phyloP scores from a whole-genome alignment of 1,140 invertebrate species.

The Periplaneta americana region DNA sequence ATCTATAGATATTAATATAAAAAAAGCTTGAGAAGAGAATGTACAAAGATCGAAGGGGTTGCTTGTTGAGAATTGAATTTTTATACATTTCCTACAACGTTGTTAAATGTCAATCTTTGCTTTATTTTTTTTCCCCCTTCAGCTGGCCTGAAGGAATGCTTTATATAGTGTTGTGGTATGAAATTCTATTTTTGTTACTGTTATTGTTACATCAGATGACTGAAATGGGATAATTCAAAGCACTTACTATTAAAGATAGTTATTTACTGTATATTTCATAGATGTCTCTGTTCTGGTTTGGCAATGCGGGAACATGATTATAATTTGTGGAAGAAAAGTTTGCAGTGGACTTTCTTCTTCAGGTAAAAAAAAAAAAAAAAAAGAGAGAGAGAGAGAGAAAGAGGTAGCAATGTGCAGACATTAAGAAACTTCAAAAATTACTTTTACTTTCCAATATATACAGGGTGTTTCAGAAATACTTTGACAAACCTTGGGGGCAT shows the following conservation, averaged over 20 bases:
- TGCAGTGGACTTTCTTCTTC: too few species aligned
- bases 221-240: not conserved
- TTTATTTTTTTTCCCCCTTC: not conserved
- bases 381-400: too few species aligned
- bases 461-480: too few species aligned
- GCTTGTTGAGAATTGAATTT: not conserved
- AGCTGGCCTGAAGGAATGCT: not conserved
- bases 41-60: not conserved
- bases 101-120: not conserved
- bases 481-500: too few species aligned
- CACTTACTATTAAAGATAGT: not conserved
- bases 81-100: not conserved
- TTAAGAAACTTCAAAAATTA: too few species aligned
- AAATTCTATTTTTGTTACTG: not conserved
- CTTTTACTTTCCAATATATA: too few species aligned
- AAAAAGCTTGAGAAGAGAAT: not conserved
- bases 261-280: too few species aligned
- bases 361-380: too few species aligned
- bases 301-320: too few species aligned
- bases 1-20: not conserved
- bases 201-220: not conserved
- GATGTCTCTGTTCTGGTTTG: too few species aligned
- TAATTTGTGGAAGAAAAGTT: too few species aligned
- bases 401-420: too few species aligned
- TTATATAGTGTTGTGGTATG: not conserved